A percentile compares a stretch with the other conserved stretches of the same genome.
phyloP scores from a whole-genome alignment of 2,113 vertebrate genomes.

The Chlorodrepanis virens region DNA sequence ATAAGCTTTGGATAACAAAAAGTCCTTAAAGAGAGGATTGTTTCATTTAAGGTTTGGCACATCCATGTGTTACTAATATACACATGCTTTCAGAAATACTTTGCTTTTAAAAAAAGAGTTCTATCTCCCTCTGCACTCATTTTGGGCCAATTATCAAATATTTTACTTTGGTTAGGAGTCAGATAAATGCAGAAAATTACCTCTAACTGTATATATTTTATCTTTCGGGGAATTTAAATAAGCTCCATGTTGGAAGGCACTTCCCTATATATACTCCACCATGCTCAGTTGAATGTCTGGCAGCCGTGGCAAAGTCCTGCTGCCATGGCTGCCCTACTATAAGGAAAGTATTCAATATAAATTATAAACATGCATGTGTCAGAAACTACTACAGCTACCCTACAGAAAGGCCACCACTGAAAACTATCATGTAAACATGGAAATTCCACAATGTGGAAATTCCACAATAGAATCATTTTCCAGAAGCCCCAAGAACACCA shows the following conservation, averaged over 20 bases:
- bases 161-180: neutral
- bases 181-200: neutral
- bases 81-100: neutral
- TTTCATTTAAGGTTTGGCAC: neutral
- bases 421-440: neutral
- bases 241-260: neutral
- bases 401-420: neutral
- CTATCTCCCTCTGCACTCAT: neutral
- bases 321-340: neutral
- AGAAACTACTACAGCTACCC: neutral
- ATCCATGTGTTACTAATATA: neutral
- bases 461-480: neutral
- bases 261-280: neutral
- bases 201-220: neutral
- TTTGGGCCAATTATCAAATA: neutral
- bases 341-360: neutral
- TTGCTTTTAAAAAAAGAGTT: neutral
- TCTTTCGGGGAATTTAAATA: neutral
- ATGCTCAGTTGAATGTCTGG: neutral
- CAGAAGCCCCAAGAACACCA: neutral
- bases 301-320: neutral
- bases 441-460: neutral
- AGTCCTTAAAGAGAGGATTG: neutral
- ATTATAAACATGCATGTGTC: neutral
- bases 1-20: neutral